Percentiles rank a stretch among this genome's conserved stretches.
Evolutionary conservation across 2,797 vertebrate species (phyloP).

Genomic region (Semaprochilodus insignis): DNA sequence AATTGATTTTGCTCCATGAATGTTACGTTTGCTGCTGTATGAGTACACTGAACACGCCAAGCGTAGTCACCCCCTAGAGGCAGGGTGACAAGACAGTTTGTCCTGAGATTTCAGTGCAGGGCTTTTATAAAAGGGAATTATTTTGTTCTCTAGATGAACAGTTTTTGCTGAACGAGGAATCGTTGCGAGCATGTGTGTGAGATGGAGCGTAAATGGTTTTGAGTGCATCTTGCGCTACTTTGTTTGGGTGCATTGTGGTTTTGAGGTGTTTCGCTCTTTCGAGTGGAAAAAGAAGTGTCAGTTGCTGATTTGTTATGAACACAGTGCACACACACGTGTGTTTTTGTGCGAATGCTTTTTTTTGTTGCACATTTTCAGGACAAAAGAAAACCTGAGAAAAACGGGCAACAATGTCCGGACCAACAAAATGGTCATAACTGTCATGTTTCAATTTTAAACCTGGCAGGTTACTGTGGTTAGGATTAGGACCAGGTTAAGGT

Average conservation of each 20-base stretch:
- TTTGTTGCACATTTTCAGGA: not conserved
- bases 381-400: not conserved
- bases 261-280: not conserved
- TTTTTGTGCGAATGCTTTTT: not conserved
- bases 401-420: not conserved
- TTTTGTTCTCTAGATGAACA: not conserved
- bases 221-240: conserved; percentile 30
- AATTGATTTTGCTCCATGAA: too few relatives aligned
- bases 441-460: too few relatives aligned
- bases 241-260: conserved; percentile 56
- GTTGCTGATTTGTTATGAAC: conserved; percentile 53
- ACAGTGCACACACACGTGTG: too few relatives aligned
- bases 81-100: not conserved
- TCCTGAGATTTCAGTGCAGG: not conserved
- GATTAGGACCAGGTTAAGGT: too few relatives aligned
- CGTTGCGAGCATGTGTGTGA: conserved; percentile 6
- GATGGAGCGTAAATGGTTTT: conserved; percentile 15
- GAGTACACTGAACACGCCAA: not conserved
- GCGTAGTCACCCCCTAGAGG: not conserved
- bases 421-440: too few relatives aligned
- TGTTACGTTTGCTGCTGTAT: not conserved
- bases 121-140: not conserved
- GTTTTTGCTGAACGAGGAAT: conserved; percentile 11
- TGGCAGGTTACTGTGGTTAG: too few relatives aligned
- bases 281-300: conserved; percentile 62